Conservation (phyloP, 2,888 invertebrate genomes). For the Ommatoiulus sabulosus region DNA sequence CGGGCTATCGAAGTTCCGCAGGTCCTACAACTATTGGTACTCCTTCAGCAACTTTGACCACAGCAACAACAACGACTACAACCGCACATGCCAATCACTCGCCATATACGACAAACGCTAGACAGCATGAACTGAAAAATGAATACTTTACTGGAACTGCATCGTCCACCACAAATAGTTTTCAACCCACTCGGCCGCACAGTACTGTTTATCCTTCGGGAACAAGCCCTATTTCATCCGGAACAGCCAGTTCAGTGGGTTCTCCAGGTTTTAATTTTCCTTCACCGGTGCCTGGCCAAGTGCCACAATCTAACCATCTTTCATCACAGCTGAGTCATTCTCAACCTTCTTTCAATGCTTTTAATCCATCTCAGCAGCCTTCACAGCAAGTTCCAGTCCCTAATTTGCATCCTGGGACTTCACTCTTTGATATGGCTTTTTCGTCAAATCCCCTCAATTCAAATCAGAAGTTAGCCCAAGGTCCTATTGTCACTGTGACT, state of each 20-base stretch:
- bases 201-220: conserved; percentile 13
- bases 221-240: background rate
- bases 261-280: conserved; percentile 39
- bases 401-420: conserved; percentile 46
- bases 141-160: conserved; percentile 11
- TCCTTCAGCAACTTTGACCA: conserved; percentile 59
- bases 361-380: conserved; percentile 39
- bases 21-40: conserved; percentile 56
- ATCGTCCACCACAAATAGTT: background rate
- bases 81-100: background rate
- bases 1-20: conserved; percentile 68
- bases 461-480: conserved; percentile 63
- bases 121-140: conserved; percentile 49
- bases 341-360: conserved; percentile 49
- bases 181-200: conserved; percentile 30
- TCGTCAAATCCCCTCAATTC: conserved; percentile 83
- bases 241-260: conserved; percentile 23
- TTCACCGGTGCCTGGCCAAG: conserved; percentile 9
- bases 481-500: conserved; percentile 81
- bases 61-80: conserved; percentile 61
- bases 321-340: conserved; percentile 49
- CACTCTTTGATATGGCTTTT: conserved; percentile 60
- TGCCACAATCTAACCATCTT: conserved; percentile 50
- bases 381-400: conserved; percentile 38
- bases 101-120: background rate